phyloP scores from a whole-genome alignment of 2,888 invertebrate genomes.

The Ecliptopera silaceata region DNA sequence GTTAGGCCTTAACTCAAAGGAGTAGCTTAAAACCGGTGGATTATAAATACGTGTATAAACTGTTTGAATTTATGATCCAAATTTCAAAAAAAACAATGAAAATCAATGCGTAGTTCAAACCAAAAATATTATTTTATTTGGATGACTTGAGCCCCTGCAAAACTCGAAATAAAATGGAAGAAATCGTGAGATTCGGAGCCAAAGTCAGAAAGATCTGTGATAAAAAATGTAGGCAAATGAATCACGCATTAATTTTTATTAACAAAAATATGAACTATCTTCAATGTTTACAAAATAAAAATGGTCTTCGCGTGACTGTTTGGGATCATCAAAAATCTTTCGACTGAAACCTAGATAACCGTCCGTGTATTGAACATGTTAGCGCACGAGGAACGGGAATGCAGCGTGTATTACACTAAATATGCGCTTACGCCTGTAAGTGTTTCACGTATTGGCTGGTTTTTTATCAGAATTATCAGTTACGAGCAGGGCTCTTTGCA shows the following conservation, averaged over 20 bases:
- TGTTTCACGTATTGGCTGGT: conserved; percentile 36
- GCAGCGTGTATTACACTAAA: conserved; percentile 32
- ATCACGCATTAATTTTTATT: not conserved
- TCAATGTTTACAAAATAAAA: conserved; percentile 2
- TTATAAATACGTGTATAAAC: no score
- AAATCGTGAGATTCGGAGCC: no score
- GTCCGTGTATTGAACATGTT: conserved; percentile 52
- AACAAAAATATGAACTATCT: not conserved
- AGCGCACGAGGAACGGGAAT: conserved; percentile 44
- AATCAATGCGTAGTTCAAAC: no score
- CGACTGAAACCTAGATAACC: conserved; percentile 47
- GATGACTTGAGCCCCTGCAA: no score
- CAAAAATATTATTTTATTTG: no score
- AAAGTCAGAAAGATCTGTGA: no score
- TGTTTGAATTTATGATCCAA: no score
- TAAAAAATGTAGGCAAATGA: not conserved
- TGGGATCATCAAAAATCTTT: conserved; percentile 23
- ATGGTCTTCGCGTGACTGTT: conserved; percentile 23
- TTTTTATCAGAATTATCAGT: conserved; percentile 45
- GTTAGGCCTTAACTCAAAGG: no score
- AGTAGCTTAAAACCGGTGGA: no score
- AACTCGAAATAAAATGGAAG: no score
- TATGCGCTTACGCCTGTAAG: conserved; percentile 47
- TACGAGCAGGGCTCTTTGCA: conserved; percentile 29
- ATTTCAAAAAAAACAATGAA: no score